Evolutionary conservation across 2,113 vertebrate genomes (phyloP).

Genomic region (Actenoides hombroni): DNA sequence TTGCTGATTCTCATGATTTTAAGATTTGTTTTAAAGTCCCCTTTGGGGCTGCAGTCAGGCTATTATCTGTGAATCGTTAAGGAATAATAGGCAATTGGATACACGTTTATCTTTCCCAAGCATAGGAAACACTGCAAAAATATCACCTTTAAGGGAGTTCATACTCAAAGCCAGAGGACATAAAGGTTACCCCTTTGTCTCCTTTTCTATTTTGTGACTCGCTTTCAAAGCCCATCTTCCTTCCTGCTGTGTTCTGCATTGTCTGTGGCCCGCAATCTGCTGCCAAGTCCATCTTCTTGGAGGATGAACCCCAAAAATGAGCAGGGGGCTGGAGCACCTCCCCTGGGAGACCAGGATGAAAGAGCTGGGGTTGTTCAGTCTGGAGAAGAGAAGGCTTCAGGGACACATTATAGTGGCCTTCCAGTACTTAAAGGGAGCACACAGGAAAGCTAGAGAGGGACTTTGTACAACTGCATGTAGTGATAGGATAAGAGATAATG

Average conservation of each 20-base stretch:
- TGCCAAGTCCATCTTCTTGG: background rate
- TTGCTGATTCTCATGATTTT: conserved; percentile 13
- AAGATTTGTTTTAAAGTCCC: background rate
- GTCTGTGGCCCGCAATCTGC: background rate
- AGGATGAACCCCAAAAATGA: background rate
- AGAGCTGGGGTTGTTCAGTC: background rate
- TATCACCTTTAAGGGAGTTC: background rate
- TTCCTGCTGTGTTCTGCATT: background rate
- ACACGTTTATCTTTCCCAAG: background rate
- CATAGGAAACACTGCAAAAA: background rate
- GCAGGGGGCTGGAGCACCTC: background rate
- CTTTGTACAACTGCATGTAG: background rate
- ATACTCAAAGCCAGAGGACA: background rate
- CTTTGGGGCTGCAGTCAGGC: background rate
- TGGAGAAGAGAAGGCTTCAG: background rate
- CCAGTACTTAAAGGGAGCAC: background rate
- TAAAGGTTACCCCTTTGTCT: background rate
- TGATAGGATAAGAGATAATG: background rate
- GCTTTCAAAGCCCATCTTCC: background rate
- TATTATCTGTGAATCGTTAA: background rate
- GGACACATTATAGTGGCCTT: background rate
- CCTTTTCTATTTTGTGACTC: background rate
- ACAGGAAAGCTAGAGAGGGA: background rate
- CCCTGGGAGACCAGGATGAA: background rate
- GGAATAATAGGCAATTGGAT: background rate